Evolutionary conservation across 2,113 vertebrate genomes (phyloP), one percentile per base, ranked within the genome.

Genomic region (Xenus cinereus): DNA sequence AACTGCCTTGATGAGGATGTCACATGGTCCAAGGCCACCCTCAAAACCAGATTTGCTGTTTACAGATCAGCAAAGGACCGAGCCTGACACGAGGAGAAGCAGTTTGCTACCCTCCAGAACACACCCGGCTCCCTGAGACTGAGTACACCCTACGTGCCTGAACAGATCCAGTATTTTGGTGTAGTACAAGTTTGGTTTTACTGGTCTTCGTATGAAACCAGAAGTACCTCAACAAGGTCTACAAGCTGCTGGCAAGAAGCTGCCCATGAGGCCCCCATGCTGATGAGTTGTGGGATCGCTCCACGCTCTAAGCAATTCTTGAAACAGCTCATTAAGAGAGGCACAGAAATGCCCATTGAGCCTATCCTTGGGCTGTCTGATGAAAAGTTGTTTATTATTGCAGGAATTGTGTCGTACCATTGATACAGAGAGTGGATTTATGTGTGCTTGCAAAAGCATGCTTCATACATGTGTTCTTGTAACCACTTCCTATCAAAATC

Each of bases 111-210:
- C 57, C 56, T 78, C 35, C 30, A 3, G 50, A 86, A 27, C 30
- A 3, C 20, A 19, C 43, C 4, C 1, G 1, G 35, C 53, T 75
- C 39, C 24, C 81, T 27, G 35, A 57, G 57, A 19, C 6, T 0
- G 0, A 30, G 43, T 8, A 4, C 37, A 10, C 24, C 9, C 28
- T 14, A 10, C 1, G 0, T 67, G 66, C 69, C 74, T 7, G 16
- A 83, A 75, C 66, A 75, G 56, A 93, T 67, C 39, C 39, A 19
- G 8, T 33, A 17, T 43, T 82, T 69, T 4, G 9, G 12, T 41
- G 16, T 26, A 14, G 26, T 27, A 32, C 2, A 14, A 20, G 11
- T 81, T 60, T 69, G 9, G 10, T 56, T 94, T 78, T 46, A 8
- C 32, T 37, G 14, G 32, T 14, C 18, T 53, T 33, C 2, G 0